Evolutionary conservation across 2,888 invertebrate genomes (phyloP), one percentile per base, ranked within the genome.

Genomic region (Scaptomyza cyrtandrae): DNA sequence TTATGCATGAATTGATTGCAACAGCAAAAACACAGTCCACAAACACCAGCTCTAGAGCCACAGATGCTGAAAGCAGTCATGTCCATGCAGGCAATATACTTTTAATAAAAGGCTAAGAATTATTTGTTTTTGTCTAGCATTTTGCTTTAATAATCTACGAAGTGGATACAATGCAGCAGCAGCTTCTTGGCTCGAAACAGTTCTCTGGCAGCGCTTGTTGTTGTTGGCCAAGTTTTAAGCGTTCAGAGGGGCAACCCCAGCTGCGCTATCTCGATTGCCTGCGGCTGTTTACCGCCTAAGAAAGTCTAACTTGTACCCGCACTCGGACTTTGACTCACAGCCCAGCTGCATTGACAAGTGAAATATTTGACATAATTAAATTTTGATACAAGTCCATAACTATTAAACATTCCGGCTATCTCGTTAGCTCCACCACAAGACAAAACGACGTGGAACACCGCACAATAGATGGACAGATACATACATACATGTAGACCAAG

Each of bases 291-390:
- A 61, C 39, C 39, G 52, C 57, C 35, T 52, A 44, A 9, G 37
- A 10, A 44, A 29, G 33, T 54, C 16, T 1, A 14, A 33, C 31
- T 44, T 14, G 10, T 16, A 52, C 41, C 33, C 44, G 1, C 5
- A 31, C 37, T 41, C 43, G 35, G 57, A 58, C 58, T 58, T 52
- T 52, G 70, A 43, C 63, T 45, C 72, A 24, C 45, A 57, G 52
- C 71, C 43, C 67, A 64, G 76, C 72, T 79, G 83, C 87, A 86
- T 88, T 82, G 87, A 82, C 82, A 85, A 87, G 78, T 89, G 89
- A 89, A 89, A 77, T 90, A 88, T 89, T 87, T 79, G 89, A 79
- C 83, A 89, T 90, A 90, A 89, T 89, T 89, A 82, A 90, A 90
- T 90, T 89, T 89, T 83, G 84, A 87, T 80, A 84, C 79, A 78